Evolutionary conservation across 1,140 invertebrate genomes (phyloP).

Genomic region (Gonioctena quinquepunctata): DNA sequence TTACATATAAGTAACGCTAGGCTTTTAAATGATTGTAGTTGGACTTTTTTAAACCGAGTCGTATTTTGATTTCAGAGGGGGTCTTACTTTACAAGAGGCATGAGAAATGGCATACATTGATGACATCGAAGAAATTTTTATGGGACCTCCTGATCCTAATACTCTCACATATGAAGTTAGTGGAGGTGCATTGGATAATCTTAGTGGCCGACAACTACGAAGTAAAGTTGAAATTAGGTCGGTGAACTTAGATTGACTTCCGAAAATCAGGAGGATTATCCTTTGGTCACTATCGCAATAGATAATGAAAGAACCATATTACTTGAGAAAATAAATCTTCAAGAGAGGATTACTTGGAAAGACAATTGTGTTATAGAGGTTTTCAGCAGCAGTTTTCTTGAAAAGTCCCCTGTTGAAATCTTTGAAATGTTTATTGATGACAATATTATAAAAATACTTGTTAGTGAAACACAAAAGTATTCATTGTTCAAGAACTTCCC

Average conservation of each 20-base stretch:
- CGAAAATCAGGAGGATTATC: background rate
- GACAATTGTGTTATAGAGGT: background rate
- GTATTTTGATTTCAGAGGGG: background rate
- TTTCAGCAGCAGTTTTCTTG: background rate
- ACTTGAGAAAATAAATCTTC: background rate
- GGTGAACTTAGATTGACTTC: background rate
- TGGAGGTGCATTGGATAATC: constrained; percentile 23
- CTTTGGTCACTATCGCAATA: background rate
- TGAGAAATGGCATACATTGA: background rate
- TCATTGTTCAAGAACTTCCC: no score
- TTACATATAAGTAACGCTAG: background rate
- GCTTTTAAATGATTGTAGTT: background rate
- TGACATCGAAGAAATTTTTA: constrained; percentile 33
- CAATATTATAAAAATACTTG: no score
- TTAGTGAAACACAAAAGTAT: no score
- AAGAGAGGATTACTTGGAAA: background rate
- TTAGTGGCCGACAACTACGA: constrained; percentile 29
- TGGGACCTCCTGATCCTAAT: constrained; percentile 32
- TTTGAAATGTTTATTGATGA: no score
- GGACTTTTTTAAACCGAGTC: background rate
- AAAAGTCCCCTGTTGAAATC: no score
- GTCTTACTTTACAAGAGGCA: constrained; percentile 19
- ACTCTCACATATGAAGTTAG: constrained; percentile 37
- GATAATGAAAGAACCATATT: background rate
- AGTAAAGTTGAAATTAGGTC: constrained; percentile 5